Evolutionary conservation across 1,140 invertebrate species (phyloP), one percentile per base, ranked within the genome.

Genomic region (Stenopsyche tienmushanensis): DNA sequence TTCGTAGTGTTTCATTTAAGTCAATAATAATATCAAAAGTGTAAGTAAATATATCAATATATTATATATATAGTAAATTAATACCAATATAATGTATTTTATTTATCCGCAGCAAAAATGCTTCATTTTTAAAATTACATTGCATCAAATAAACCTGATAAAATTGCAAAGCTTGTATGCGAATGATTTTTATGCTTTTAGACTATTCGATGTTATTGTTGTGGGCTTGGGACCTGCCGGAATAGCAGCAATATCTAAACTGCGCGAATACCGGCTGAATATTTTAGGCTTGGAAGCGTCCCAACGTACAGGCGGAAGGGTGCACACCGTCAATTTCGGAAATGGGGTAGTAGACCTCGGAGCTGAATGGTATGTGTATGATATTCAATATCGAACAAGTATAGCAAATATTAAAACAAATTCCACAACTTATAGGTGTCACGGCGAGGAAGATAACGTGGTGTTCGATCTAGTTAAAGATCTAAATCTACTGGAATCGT

Each of bases 391-490:
- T 5, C 13, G 29, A 5, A 13, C 29, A 34, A 13, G 5, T 34
- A 34, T 13, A 34, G n/a, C n/a, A n/a, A n/a, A n/a, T n/a, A n/a
- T n/a, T n/a, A n/a, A n/a, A n/a, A n/a, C n/a, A n/a, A n/a, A n/a
- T n/a, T n/a, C n/a, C n/a, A 21, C 24, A 2, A 26, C 25, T 64
- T 68, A 17, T 13, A 69, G 67, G 67, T 78, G 91, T 64, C 90
- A 93, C 71, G 90, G 91, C 21, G 82, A 90, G 72, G 72, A 82
- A 49, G 78, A 73, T 8, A 88, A 91, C 77, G 71, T 80, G 5
- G 83, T 87, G 1, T 89, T 81, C 72, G 72, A 86, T 29, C 69
- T 84, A 34, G 84, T 84, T 0, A 80, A 80, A 49, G 73, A 80
- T 25, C 67, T 80, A 9, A 71, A 81, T 67, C 44, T 84, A 7